Base-by-base conservation (phyloP, 1,140 invertebrate genomes). In the Plectus sambesii region DNA sequence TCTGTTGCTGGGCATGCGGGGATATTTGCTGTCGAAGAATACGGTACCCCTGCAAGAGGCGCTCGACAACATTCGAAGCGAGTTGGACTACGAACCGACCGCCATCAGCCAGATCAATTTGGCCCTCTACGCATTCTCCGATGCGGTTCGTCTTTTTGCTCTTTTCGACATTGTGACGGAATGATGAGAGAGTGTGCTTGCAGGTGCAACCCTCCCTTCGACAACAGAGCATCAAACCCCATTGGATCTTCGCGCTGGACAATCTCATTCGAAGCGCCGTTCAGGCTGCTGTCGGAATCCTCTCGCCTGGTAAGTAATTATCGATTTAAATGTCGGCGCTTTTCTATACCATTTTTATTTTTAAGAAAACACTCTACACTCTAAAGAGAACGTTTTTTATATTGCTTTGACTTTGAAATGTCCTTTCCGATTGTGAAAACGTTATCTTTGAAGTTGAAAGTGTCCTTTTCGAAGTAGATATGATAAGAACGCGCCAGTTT, bases 241-340 rank as follows among this genome's bases (percentile, higher is more conserved):
- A 97, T 77, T 98, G 92, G 92, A 96, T 98, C 87, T 98, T 98
- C 73, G 89, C 90, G 0, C 74, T 98, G 36, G 92, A 97, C 65
- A 87, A 89, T 73, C 73, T 97, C 36, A 82, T 96, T 0, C 78
- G 87, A 68, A 81, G 80, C 60, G 83, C 89, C 3, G 86, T 93
- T 4, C 85, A 94, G 66, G 82, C 84, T 15, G 87, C 87, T 5
- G 86, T 94, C 25, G 85, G 80, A n/a, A 82, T 93, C 19, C 72
- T 96, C 19, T 87, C 85, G 1, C 88, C 88, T 59, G 85, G 82
- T 83, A 65, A 68, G 63, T 5, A 24, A 33, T 9, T 12, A 17
- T 20, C n/a, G 23, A 56, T 8, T 53, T 15, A 26, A 25, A 55
- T 19, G 42, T 42, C 12, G n/a, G 29, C 17, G 23, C 8, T 20